phyloP scores from a whole-genome alignment of 2,797 vertebrate genomes.

The Synaphobranchus kaupii region DNA sequence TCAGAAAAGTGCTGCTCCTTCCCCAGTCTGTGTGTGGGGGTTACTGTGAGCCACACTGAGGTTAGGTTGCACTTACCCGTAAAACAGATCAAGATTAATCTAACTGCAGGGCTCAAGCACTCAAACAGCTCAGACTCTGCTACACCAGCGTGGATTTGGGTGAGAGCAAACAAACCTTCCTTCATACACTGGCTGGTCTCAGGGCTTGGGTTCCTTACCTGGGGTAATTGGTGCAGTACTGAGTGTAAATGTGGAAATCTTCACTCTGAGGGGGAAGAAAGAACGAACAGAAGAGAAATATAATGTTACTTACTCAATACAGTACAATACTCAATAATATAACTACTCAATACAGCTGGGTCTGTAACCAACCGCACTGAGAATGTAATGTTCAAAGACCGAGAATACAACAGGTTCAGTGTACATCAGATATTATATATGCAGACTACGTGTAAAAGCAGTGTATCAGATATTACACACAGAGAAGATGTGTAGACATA shows the following conservation, averaged over 20 bases:
- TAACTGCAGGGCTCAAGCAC: background rate
- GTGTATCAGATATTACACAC: background rate
- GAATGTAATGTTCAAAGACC: background rate
- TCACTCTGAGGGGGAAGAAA: conserved; percentile 63
- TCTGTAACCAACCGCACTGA: background rate
- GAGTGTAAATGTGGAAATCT: conserved; percentile 89
- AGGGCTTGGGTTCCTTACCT: conserved; percentile 71
- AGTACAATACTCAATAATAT: too few relatives aligned
- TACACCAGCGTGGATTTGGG: background rate
- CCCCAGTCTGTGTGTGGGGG: background rate
- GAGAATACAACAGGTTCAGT: background rate
- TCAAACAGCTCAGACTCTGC: background rate
- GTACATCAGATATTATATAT: background rate
- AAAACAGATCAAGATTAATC: background rate
- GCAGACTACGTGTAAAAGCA: background rate
- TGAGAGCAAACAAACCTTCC: background rate
- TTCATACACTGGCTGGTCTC: background rate
- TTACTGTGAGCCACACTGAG: background rate
- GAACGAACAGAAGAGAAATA: background rate
- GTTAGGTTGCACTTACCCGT: background rate
- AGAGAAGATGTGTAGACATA: too few relatives aligned
- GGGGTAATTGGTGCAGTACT: conserved; percentile 96
- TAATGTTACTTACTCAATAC: too few relatives aligned
- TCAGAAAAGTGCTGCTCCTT: background rate
- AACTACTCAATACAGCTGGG: background rate